Evolutionary conservation across 1,140 invertebrate genomes (phyloP).

Genomic region (Caenorhabditis inopinata): DNA sequence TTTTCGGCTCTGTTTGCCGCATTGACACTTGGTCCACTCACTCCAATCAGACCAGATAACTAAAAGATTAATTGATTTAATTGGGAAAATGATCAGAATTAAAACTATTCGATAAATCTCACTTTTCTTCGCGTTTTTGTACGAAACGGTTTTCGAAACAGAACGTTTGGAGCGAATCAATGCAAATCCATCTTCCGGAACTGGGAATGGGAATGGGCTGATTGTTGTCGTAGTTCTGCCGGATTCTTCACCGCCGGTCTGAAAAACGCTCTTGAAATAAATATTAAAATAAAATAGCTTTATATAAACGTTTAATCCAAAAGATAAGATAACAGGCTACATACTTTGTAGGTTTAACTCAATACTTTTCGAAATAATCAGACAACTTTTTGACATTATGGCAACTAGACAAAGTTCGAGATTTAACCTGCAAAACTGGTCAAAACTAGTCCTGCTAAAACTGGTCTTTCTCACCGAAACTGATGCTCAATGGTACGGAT

Average conservation of each 20-base stretch:
- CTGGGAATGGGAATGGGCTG: slow-evolving; percentile 17
- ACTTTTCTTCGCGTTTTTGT: slow-evolving; percentile 17
- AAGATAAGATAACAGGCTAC: no score
- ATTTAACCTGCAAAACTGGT: no score
- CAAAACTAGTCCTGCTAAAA: no score
- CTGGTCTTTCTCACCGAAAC: slow-evolving; percentile 31
- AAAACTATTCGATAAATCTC: no score
- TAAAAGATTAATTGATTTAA: slow-evolving; percentile 7
- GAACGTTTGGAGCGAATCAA: background rate
- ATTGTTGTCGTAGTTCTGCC: background rate
- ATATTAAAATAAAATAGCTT: no score
- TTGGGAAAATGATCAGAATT: no score
- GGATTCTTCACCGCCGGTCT: background rate
- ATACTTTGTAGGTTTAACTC: no score
- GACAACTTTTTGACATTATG: no score
- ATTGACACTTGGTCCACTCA: slow-evolving; percentile 27
- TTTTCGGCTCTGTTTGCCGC: slow-evolving; percentile 16
- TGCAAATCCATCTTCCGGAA: slow-evolving; percentile 11
- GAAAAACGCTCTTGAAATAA: no score
- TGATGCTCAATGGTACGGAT: slow-evolving; percentile 36
- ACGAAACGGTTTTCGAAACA: background rate
- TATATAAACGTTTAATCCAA: no score
- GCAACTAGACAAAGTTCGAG: no score
- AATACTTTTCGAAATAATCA: no score
- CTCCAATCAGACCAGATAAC: slow-evolving; percentile 15